Evolutionary conservation across 2,113 vertebrate species (phyloP).

Genomic region (Electrona antarctica): DNA sequence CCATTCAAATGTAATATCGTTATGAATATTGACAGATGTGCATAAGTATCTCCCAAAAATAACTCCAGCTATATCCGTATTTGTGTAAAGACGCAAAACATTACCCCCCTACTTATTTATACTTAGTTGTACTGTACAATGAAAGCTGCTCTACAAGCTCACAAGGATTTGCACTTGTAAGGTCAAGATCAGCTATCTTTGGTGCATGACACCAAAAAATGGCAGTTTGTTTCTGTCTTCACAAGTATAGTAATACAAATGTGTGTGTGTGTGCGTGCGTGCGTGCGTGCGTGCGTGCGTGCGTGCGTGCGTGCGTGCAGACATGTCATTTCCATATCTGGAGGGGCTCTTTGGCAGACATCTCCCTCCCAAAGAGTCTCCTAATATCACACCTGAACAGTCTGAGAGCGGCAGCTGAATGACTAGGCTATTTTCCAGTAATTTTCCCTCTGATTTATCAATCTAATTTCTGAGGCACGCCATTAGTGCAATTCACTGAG

Average conservation of each 20-base stretch:
- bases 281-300: not conserved
- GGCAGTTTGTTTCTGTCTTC: too few relatives aligned
- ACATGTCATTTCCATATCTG: constrained; percentile 1
- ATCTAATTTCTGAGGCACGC: not conserved
- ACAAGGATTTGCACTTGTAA: too few relatives aligned
- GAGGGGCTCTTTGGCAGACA: not conserved
- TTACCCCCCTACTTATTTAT: too few relatives aligned
- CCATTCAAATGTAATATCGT: too few relatives aligned
- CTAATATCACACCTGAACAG: constrained; percentile 5
- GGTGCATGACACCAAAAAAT: too few relatives aligned
- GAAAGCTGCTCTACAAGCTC: too few relatives aligned
- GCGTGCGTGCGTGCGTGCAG: not conserved
- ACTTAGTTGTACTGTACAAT: too few relatives aligned
- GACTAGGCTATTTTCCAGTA: not conserved
- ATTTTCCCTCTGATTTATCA: not conserved
- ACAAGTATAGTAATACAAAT: not conserved
- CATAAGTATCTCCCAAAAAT: too few relatives aligned
- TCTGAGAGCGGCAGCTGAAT: not conserved
- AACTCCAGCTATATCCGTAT: too few relatives aligned
- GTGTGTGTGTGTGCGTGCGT: not conserved
- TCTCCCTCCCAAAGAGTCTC: not conserved
- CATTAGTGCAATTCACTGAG: not conserved
- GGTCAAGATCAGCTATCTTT: too few relatives aligned
- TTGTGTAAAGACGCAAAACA: too few relatives aligned
- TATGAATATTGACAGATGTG: too few relatives aligned